Conservation (phyloP, 2,888 invertebrate genomes). For the Yponomeuta malinellus region DNA sequence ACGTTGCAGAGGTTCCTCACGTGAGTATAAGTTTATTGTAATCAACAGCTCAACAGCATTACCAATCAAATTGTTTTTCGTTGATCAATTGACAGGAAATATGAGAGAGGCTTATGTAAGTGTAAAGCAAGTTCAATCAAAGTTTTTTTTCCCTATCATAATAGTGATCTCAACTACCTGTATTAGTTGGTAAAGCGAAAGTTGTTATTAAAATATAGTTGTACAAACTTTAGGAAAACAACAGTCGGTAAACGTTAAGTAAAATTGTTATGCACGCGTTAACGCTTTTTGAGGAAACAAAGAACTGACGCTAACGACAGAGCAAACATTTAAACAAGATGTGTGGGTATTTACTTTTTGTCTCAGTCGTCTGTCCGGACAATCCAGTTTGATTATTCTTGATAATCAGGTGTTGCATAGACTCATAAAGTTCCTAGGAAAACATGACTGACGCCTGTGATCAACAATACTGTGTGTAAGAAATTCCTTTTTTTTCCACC, state of each 20-base stretch:
- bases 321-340: background rate
- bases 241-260: background rate
- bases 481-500: no score
- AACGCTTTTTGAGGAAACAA: background rate
- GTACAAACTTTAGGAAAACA: background rate
- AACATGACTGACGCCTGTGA: no score
- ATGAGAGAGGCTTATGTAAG: no score
- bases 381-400: background rate
- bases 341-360: background rate
- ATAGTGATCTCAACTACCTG: no score
- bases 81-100: no score
- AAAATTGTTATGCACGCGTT: background rate
- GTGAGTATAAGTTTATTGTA: conserved; percentile 58
- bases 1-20: conserved; percentile 90
- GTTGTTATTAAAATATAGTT: no score
- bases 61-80: no score
- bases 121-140: no score
- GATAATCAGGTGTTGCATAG: background rate
- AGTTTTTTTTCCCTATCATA: no score
- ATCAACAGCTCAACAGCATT: no score
- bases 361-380: background rate
- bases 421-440: no score
- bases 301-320: background rate
- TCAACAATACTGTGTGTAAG: no score
- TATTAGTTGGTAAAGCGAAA: background rate